Evolutionary conservation across 2,888 invertebrate genomes (phyloP), one percentile per base, ranked within the genome.

Genomic region (Acrobeloides nanus): DNA sequence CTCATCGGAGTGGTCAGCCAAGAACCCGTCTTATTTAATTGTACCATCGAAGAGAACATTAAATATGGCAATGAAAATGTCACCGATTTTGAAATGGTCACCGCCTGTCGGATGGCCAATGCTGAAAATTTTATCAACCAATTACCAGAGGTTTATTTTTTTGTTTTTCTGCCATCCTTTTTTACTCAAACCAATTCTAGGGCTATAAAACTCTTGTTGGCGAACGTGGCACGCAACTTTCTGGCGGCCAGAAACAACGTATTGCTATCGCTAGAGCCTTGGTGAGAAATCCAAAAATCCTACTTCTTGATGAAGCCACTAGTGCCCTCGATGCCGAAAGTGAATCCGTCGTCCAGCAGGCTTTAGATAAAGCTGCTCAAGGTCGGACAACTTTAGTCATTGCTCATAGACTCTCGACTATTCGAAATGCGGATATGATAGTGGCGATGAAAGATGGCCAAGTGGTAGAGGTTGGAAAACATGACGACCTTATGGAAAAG

Each of bases 401-500:
- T 23, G 78, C 78, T 15, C 76, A 77, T 57, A 72, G 79, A 18
- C 63, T 79, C 40, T 78, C 78, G 4, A 79, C 79, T 1, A 75
- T 79, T 38, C 68, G 74, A 53, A 78, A 74, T 24, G 79, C 79
- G 12, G 77, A 79, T 60, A 64, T 73, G 38, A 79, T 80, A 42
- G 73, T 74, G 47, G 76, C 75, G 5, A 73, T 80, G 59, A 71
- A 75, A 48, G 54, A 58, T 7, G 74, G 77, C 38, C 12, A 68
- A 17, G 71, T 77, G 17, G 81, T 80, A 1, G 86, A 86, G 71
- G 78, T 77, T 51, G 86, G 86, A 48, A 82, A 81, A 0, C 85
- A 86, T 72, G 65, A 77, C 0, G 80, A 84, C 59, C 80, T 86
- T 1, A 74, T 85, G 47, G 76, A 78, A 26, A 75, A 76, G 4